Conservation (phyloP, 1,140 invertebrate genomes). For the Sitophilus oryzae region DNA sequence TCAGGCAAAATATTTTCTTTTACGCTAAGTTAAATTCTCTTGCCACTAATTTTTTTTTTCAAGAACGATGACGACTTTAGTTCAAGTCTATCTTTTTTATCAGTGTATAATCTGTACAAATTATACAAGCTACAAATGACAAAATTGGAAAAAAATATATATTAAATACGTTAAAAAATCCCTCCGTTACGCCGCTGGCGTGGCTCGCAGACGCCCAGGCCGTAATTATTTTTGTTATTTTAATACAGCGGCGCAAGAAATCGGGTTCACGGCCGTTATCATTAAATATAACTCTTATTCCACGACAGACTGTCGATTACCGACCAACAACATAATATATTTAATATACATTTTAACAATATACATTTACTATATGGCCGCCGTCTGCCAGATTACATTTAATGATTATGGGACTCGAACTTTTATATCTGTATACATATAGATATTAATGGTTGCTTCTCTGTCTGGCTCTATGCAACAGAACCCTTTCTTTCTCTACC, state of each 20-base stretch:
- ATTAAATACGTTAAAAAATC: not conserved
- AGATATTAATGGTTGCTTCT: too few species aligned
- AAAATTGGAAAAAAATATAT: too few species aligned
- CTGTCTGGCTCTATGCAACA: too few species aligned
- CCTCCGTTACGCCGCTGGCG: slow-evolving; percentile 29
- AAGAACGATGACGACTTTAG: too few species aligned
- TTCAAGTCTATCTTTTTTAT: too few species aligned
- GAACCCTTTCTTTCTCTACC: too few species aligned
- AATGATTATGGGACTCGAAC: slow-evolving; percentile 3
- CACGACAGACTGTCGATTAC: slow-evolving; percentile 36
- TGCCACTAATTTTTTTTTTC: too few species aligned
- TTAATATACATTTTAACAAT: slow-evolving; percentile 40
- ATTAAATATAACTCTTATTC: slow-evolving; percentile 46
- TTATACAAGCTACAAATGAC: too few species aligned
- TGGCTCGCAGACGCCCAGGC: slow-evolving; percentile 32
- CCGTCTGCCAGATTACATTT: slow-evolving; percentile 32
- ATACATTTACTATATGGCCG: slow-evolving; percentile 44
- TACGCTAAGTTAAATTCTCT: too few species aligned
- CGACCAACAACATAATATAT: slow-evolving; percentile 25
- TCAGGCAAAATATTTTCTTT: too few species aligned
- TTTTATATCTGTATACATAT: not conserved
- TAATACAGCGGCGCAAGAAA: slow-evolving; percentile 42
- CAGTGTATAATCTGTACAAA: too few species aligned
- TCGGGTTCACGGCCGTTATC: slow-evolving; percentile 44
- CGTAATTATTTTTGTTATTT: slow-evolving; percentile 46